Evolutionary conservation across 2,888 invertebrate species (phyloP).

Genomic region (Cheilosia vulpina): DNA sequence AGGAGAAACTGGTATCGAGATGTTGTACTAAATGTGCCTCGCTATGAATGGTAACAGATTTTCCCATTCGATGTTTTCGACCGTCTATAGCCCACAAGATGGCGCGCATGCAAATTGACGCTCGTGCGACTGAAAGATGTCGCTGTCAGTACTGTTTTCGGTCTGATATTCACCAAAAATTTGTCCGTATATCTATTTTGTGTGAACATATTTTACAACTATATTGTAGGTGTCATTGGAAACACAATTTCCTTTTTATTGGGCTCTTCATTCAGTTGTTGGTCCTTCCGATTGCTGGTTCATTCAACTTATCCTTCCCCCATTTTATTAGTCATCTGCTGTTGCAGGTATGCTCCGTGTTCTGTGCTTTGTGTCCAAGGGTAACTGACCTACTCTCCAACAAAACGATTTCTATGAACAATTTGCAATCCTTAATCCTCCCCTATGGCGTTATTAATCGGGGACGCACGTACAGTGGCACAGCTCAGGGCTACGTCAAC

Average conservation of each 20-base stretch:
- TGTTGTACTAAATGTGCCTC: slow-evolving; percentile 44
- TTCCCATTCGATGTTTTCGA: slow-evolving; percentile 24
- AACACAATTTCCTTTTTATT: too few species aligned
- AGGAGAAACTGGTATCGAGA: slow-evolving; percentile 9
- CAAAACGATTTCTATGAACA: slow-evolving; percentile 56
- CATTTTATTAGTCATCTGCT: background rate
- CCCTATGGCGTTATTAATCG: slow-evolving; percentile 46
- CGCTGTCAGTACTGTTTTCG: slow-evolving; percentile 33
- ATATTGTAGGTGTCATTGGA: too few species aligned
- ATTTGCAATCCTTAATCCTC: slow-evolving; percentile 63
- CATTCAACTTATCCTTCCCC: background rate
- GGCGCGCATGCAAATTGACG: background rate
- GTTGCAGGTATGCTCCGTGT: background rate
- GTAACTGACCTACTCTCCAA: slow-evolving; percentile 71
- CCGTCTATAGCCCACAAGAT: slow-evolving; percentile 27
- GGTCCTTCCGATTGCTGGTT: too few species aligned
- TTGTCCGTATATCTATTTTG: too few species aligned
- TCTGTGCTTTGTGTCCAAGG: slow-evolving; percentile 39
- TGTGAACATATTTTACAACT: too few species aligned
- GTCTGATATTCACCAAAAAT: background rate
- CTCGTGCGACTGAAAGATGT: slow-evolving; percentile 20
- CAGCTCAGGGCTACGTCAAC: slow-evolving; percentile 30
- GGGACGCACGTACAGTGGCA: slow-evolving; percentile 44
- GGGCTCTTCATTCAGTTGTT: too few species aligned
- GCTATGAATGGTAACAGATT: slow-evolving; percentile 30